A percentile compares a stretch with the other conserved stretches of the same genome.
phyloP scores from a whole-genome alignment of 1,140 invertebrate species.

The Aplysia californica region DNA sequence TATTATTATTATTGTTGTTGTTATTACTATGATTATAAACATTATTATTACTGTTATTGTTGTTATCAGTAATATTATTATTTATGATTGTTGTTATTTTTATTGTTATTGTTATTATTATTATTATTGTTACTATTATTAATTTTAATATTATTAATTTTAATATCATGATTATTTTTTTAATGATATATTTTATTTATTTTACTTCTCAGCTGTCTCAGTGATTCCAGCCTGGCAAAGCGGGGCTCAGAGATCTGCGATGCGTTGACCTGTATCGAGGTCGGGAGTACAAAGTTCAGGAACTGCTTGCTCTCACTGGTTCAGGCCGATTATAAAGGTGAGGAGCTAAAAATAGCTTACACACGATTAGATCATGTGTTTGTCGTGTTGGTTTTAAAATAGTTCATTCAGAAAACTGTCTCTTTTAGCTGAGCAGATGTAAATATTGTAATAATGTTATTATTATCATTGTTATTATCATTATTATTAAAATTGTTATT shows the following conservation, averaged over 20 bases:
- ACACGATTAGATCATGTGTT: too few species aligned
- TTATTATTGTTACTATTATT: background rate
- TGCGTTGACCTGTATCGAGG: constrained; percentile 40
- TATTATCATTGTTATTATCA: too few species aligned
- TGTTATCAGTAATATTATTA: background rate
- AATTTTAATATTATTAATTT: background rate
- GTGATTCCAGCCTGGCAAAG: constrained; percentile 41
- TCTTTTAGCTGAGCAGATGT: too few species aligned
- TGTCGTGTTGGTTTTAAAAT: too few species aligned
- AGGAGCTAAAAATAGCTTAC: background rate
- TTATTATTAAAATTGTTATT: too few species aligned
- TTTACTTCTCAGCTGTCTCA: constrained; percentile 23
- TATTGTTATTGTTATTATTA: background rate
- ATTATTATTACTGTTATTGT: background rate
- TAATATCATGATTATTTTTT: background rate
- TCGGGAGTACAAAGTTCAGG: constrained; percentile 40
- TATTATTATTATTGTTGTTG: background rate
- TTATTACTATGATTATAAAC: background rate
- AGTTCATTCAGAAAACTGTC: too few species aligned
- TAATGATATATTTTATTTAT: background rate
- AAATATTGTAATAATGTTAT: too few species aligned
- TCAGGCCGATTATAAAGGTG: constrained; percentile 51
- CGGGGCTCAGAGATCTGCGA: constrained; percentile 42
- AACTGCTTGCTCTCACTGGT: constrained; percentile 38
- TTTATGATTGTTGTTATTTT: background rate